These are phyloP conservation scores for Ennomos quercinarius DNA, from an alignment of 2,888 invertebrate species.

Conservation along the genomic window DNA sequence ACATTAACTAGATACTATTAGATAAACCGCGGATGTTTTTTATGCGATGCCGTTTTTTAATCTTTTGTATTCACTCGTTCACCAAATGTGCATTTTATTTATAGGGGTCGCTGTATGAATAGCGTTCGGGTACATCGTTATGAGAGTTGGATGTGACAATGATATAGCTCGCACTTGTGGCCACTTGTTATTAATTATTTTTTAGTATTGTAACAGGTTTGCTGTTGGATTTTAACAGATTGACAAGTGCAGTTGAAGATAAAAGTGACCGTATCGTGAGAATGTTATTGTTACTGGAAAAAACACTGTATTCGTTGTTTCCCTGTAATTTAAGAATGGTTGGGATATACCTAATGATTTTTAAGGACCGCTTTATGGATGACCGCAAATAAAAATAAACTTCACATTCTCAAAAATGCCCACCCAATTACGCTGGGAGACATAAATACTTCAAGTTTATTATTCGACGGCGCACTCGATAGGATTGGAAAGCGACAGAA, in stretches of 20 bases:
- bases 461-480: slow-evolving; percentile 61
- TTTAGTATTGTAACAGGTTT: slow-evolving; percentile 68
- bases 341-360: too few relatives aligned
- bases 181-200: slow-evolving; percentile 79
- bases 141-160: slow-evolving; percentile 63
- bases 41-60: slow-evolving; percentile 76
- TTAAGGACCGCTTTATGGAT: too few relatives aligned
- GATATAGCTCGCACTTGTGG: slow-evolving; percentile 75
- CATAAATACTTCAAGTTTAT: slow-evolving; percentile 51
- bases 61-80: slow-evolving; percentile 73
- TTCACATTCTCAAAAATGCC: slow-evolving; percentile 23
- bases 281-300: not conserved
- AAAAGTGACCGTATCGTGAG: slow-evolving; percentile 12
- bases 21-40: slow-evolving; percentile 83
- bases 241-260: slow-evolving; percentile 9
- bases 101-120: slow-evolving; percentile 63
- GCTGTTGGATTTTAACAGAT: slow-evolving; percentile 21
- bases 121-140: slow-evolving; percentile 49
- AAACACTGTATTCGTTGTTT: not conserved
- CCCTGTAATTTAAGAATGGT: too few relatives aligned
- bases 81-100: slow-evolving; percentile 80
- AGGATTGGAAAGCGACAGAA: slow-evolving; percentile 63
- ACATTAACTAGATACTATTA: slow-evolving; percentile 84
- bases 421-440: slow-evolving; percentile 40
- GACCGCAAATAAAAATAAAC: not conserved